Base-by-base conservation (phyloP, 1,140 invertebrate species). In the Oncopodura yosiiana region DNA sequence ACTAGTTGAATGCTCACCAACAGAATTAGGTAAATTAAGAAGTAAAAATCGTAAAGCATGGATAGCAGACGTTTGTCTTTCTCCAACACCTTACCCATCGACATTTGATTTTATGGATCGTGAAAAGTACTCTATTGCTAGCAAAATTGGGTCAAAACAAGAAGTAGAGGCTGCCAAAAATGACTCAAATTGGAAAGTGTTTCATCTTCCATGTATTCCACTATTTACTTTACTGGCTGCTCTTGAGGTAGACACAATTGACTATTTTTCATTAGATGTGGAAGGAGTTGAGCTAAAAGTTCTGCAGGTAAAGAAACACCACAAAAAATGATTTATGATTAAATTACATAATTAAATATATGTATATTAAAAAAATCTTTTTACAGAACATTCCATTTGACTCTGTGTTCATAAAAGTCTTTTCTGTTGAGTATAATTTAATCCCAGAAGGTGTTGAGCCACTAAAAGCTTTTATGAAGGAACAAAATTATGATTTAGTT, bases 251-350 rank as follows among this genome's bases (percentile, higher is more conserved):
- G 9, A 21, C 16, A 64, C 66, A 1, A 57, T 75, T 5, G 69
- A 75, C 63, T 75, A 74, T 58, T 71, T 75, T n/a, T 73, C 71
- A 61, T 65, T 74, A 9, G 74, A 75, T 54, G 65, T 78, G 3
- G 76, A 78, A 65, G 75, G 76, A 26, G 68, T 68, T 37, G 76
- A 76, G 56, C 62, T 76, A 12, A 69, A 77, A 53, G 72, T 77
- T 9, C 58, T 78, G 6, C n/a, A n/a, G n/a, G n/a, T n/a, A n/a
- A 67, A 72, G 62, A 76, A 74, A 0, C 73, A 77, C 49, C 75
- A 75, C 18, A 77, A 72, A 58, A 66, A 77, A 8, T 32, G 19
- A 11, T 18, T 43, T 14, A 30, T 32, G 18, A 42, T 52, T 14
- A 52, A 49, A n/a, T 32, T 49, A 48, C 11, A 5, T 18, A 39